Evolutionary conservation across 2,888 invertebrate species (phyloP).

Genomic region (Catocala nupta): DNA sequence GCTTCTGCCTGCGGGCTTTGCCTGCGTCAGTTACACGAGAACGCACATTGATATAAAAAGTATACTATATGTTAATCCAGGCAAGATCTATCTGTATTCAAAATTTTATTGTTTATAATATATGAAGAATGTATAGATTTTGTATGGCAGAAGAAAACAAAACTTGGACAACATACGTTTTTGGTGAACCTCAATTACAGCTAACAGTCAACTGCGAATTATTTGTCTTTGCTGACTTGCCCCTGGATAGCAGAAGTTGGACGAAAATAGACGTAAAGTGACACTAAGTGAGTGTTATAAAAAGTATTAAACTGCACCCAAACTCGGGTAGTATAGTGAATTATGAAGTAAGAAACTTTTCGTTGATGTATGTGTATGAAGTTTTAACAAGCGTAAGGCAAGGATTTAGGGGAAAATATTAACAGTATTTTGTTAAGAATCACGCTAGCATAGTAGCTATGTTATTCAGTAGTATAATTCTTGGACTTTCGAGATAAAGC

Average conservation of each 20-base stretch:
- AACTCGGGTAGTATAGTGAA: slow-evolving; percentile 34
- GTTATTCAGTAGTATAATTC: neutral
- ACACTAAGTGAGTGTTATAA: slow-evolving; percentile 29
- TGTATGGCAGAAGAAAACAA: too few species aligned
- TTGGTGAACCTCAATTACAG: neutral
- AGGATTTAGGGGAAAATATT: slow-evolving; percentile 17
- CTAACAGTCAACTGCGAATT: neutral
- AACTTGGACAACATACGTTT: too few species aligned
- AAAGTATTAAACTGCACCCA: slow-evolving; percentile 29
- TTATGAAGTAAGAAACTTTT: slow-evolving; percentile 30
- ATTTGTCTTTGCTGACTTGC: neutral
- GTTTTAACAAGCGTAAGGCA: slow-evolving; percentile 5
- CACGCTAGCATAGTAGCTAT: neutral
- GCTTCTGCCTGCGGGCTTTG: too few species aligned
- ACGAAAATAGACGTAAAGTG: slow-evolving; percentile 24
- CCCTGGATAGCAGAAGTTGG: slow-evolving; percentile 13
- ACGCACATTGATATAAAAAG: too few species aligned
- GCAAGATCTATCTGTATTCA: too few species aligned
- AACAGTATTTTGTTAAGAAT: neutral
- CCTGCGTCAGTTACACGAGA: too few species aligned
- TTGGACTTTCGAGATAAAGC: too few species aligned
- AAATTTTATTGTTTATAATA: too few species aligned
- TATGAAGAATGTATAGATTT: too few species aligned
- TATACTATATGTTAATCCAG: too few species aligned
- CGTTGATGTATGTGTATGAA: slow-evolving; percentile 1